Conservation (phyloP, 2,797 vertebrate genomes). For the Nannoperca obscura region DNA sequence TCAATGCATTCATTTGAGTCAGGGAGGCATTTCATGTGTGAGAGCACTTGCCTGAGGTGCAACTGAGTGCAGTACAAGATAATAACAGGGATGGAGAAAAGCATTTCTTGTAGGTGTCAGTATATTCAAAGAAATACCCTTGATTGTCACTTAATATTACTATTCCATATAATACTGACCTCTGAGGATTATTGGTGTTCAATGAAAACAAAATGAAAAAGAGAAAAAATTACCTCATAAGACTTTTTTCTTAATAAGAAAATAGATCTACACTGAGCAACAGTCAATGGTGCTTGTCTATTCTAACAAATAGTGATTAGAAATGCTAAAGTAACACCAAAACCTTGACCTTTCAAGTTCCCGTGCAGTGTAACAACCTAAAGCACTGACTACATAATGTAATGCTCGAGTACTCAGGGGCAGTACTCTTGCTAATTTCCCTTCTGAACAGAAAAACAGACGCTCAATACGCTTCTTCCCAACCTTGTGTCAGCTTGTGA, state of each 20-base stretch:
- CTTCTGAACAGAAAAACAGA: slow-evolving; percentile 54
- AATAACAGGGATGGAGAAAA: slow-evolving; percentile 55
- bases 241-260: slow-evolving; percentile 24
- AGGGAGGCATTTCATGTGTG: slow-evolving; percentile 49
- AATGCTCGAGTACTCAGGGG: slow-evolving; percentile 32
- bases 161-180: slow-evolving; percentile 54
- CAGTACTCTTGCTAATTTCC: slow-evolving; percentile 61
- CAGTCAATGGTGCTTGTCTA: slow-evolving; percentile 15
- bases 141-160: slow-evolving; percentile 55
- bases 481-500: slow-evolving; percentile 45
- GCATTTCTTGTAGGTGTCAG: slow-evolving; percentile 57
- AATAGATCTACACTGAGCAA: slow-evolving; percentile 2
- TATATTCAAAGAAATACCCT: slow-evolving; percentile 61
- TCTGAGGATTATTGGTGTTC: slow-evolving; percentile 27
- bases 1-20: slow-evolving; percentile 46
- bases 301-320: slow-evolving; percentile 37
- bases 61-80: slow-evolving; percentile 56
- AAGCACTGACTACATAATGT: slow-evolving; percentile 40
- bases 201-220: slow-evolving; percentile 34
- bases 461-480: slow-evolving; percentile 32
- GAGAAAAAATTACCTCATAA: neutral
- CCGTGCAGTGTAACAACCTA: slow-evolving; percentile 8
- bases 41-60: slow-evolving; percentile 63
- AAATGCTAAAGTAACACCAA: slow-evolving; percentile 34
- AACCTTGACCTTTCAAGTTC: slow-evolving; percentile 61